Conservation (phyloP, 1,140 invertebrate genomes). For the Drosophila cardini region DNA sequence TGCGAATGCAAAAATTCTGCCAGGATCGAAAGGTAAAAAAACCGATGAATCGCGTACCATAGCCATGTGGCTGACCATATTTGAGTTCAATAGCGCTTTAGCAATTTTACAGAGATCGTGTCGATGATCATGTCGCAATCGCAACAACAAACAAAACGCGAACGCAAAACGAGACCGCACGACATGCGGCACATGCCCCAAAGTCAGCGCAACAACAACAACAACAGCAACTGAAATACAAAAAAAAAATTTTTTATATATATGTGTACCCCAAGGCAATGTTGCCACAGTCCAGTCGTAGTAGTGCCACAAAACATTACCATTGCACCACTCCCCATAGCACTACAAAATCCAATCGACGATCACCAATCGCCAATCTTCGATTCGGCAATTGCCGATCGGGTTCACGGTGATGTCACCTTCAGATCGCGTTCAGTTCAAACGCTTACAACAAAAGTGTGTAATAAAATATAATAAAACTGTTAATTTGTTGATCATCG, state of each 20-base stretch:
- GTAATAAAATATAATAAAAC: not conserved
- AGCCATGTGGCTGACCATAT: constrained; percentile 53
- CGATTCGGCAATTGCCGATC: constrained; percentile 31
- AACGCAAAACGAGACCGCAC: constrained; percentile 75
- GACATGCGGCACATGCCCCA: constrained; percentile 73
- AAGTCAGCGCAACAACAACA: constrained; percentile 9
- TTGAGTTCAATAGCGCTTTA: constrained; percentile 71
- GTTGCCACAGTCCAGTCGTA: constrained; percentile 17
- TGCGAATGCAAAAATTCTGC: constrained; percentile 59
- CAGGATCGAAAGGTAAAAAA: constrained; percentile 24
- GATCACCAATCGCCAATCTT: not conserved
- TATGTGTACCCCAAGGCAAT: constrained; percentile 14
- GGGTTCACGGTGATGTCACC: constrained; percentile 66
- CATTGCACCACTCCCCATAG: constrained; percentile 23
- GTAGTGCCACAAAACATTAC: constrained; percentile 9
- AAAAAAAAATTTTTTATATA: not conserved
- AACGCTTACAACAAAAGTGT: constrained; percentile 3
- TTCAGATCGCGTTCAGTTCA: constrained; percentile 34
- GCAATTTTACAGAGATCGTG: constrained; percentile 79
- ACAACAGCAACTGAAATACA: not conserved
- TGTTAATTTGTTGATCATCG: constrained; percentile 23
- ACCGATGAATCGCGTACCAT: constrained; percentile 20
- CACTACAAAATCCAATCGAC: constrained; percentile 19
- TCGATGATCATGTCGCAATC: constrained; percentile 82
- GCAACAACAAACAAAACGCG: constrained; percentile 53